Conservation (phyloP, 2,888 invertebrate genomes). For the Abscondita cerata region DNA sequence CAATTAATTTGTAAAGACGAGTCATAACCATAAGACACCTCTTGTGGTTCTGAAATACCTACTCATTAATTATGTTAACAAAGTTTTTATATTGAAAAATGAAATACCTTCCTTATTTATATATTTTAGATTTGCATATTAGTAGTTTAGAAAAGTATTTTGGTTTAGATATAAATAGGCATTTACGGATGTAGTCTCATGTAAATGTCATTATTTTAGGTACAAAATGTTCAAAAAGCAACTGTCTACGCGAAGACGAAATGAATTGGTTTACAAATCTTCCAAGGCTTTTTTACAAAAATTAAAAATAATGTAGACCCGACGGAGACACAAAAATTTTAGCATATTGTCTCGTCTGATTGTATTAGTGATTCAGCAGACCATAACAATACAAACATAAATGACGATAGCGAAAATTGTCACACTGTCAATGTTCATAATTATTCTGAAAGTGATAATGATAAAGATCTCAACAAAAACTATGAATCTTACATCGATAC, state of each 20-base stretch:
- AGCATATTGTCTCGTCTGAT: not conserved
- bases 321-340: too few species aligned
- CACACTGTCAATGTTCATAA: not conserved
- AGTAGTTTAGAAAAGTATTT: too few species aligned
- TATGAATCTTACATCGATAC: not conserved
- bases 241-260: slow-evolving; percentile 1
- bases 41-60: too few species aligned
- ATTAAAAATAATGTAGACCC: too few species aligned
- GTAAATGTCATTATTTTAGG: slow-evolving; percentile 5
- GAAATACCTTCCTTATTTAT: too few species aligned
- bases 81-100: too few species aligned
- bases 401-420: not conserved
- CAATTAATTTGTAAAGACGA: too few species aligned
- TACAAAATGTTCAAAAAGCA: slow-evolving; percentile 6
- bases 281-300: not conserved
- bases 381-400: not conserved
- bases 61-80: too few species aligned
- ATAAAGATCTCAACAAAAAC: not conserved
- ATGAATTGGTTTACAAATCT: slow-evolving; percentile 5
- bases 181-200: not conserved
- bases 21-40: too few species aligned
- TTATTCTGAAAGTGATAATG: not conserved
- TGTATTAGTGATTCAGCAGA: not conserved
- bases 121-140: too few species aligned
- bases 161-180: too few species aligned